phyloP scores from a whole-genome alignment of 2,113 vertebrate species.

The Pyrgilauda ruficollis region DNA sequence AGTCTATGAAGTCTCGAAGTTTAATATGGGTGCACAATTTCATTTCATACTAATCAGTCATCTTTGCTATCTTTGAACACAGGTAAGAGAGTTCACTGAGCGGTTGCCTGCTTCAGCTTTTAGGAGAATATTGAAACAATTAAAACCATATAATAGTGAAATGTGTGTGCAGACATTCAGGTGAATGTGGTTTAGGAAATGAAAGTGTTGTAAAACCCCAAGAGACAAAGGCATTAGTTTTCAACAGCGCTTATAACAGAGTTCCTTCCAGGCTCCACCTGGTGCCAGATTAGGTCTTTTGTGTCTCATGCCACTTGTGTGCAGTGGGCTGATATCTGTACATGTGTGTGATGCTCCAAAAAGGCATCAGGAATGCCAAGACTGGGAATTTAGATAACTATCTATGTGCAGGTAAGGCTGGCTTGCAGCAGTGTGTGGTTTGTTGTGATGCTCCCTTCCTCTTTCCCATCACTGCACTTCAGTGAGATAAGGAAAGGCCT shows the following conservation, averaged over 20 bases:
- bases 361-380: background rate
- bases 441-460: fast-evolving
- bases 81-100: background rate
- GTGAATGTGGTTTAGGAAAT: background rate
- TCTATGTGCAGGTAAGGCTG: background rate
- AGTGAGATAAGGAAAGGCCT: background rate
- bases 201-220: background rate
- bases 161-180: background rate
- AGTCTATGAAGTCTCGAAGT: background rate
- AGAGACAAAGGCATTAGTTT: background rate
- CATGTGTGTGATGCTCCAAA: fast-evolving
- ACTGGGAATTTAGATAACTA: background rate
- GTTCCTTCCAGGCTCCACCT: background rate
- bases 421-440: fast-evolving
- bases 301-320: fast-evolving
- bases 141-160: background rate
- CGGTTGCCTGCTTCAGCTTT: background rate
- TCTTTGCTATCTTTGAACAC: background rate
- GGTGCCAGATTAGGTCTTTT: background rate
- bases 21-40: background rate
- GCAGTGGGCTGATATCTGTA: background rate
- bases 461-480: background rate
- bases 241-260: background rate
- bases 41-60: background rate
- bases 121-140: background rate